A percentile compares a stretch with the other conserved stretches of the same genome.
Evolutionary conservation across 2,888 invertebrate genomes (phyloP).

Genomic region (Lutraria lutraria): DNA sequence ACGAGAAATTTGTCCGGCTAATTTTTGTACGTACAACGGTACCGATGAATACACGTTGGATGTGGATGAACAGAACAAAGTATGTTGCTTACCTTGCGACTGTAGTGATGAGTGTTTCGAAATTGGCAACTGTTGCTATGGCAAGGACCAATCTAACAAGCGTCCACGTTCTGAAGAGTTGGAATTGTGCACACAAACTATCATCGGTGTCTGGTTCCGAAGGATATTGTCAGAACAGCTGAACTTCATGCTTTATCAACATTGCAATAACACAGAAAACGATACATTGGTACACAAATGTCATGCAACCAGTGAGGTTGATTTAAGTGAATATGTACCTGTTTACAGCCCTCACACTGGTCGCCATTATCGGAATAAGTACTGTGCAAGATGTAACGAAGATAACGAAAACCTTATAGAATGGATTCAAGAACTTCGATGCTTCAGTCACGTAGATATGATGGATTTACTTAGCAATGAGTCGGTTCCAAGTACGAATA

Average conservation of each 20-base stretch:
- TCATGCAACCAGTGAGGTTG: not conserved
- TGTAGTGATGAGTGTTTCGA: not conserved
- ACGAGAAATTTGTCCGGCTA: not conserved
- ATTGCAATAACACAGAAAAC: not conserved
- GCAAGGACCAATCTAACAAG: not conserved
- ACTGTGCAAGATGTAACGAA: not conserved
- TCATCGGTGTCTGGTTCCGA: not conserved
- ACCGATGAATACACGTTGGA: not conserved
- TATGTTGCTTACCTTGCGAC: not conserved
- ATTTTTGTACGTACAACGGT: not conserved
- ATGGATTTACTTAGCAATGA: not conserved
- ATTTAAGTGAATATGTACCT: not conserved
- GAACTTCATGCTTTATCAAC: not conserved
- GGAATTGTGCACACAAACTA: not conserved
- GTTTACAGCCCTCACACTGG: not conserved
- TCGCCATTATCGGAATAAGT: not conserved
- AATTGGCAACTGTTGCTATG: slow-evolving; percentile 1
- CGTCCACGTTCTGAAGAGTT: not conserved
- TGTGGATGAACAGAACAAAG: not conserved
- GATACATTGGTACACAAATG: not conserved
- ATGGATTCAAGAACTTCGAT: not conserved
- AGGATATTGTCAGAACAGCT: too few relatives aligned
- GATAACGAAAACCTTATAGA: not conserved
- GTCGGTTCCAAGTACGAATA: not conserved
- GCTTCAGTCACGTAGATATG: not conserved